Percentiles rank a stretch among this genome's conserved stretches.
Evolutionary conservation across 2,797 vertebrate species (phyloP).

Genomic region (Rhabdophis nuchalis): DNA sequence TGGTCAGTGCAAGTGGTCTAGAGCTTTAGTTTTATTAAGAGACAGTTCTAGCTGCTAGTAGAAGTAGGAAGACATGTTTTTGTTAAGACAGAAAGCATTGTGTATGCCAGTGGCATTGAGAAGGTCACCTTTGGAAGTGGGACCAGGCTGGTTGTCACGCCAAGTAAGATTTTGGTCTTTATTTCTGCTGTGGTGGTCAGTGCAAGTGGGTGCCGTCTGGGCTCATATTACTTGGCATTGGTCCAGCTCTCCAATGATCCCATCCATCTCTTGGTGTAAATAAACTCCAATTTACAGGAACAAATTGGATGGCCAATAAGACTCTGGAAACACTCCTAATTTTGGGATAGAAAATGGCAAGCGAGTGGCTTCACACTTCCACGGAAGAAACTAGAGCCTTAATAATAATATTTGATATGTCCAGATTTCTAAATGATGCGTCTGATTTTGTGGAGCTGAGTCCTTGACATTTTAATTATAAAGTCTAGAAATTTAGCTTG

Average conservation of each 20-base stretch:
- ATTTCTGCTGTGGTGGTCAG: background rate
- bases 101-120: background rate
- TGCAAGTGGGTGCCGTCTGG: too few relatives aligned
- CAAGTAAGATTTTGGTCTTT: constrained; percentile 17
- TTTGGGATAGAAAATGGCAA: background rate
- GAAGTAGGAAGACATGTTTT: background rate
- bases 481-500: too few relatives aligned
- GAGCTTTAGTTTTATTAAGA: background rate
- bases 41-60: too few relatives aligned
- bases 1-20: background rate
- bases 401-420: background rate
- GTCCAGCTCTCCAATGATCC: background rate
- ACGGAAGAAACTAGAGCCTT: background rate
- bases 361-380: background rate
- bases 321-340: background rate
- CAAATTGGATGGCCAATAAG: background rate
- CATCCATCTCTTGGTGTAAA: too few relatives aligned
- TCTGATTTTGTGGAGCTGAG: background rate
- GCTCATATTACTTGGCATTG: background rate
- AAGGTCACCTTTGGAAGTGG: constrained; percentile 21
- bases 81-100: background rate
- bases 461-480: background rate
- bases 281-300: too few relatives aligned
- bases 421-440: background rate
- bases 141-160: background rate